phyloP scores from a whole-genome alignment of 2,113 vertebrate genomes.

The Myiagra hebetior region DNA sequence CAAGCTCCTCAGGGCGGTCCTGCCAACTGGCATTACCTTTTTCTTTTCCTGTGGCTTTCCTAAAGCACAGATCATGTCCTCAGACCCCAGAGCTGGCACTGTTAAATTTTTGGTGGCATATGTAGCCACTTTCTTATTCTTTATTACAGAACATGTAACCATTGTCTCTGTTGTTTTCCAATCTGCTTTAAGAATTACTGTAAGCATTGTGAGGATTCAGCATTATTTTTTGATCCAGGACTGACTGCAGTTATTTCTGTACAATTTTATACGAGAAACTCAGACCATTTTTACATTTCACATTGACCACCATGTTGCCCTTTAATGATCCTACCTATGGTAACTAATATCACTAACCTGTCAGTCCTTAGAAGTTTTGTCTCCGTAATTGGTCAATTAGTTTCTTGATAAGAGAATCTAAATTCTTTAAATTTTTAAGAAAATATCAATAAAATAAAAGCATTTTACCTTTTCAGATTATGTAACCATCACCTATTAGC shows the following conservation, averaged over 20 bases:
- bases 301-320: not conserved
- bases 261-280: not conserved
- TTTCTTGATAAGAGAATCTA: not conserved
- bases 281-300: not conserved
- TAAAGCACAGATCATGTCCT: not conserved
- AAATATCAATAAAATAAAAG: not conserved
- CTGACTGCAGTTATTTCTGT: not conserved
- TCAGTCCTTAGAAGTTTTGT: not conserved
- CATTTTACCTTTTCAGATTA: not conserved
- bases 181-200: not conserved
- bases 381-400: not conserved
- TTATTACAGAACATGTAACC: not conserved
- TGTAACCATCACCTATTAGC: not conserved
- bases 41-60: not conserved
- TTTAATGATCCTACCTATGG: not conserved
- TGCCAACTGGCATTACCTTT: not conserved
- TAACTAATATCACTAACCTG: not conserved
- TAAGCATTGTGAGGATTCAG: not conserved
- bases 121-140: not conserved
- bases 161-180: not conserved
- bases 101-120: not conserved
- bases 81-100: not conserved
- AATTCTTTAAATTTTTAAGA: not conserved
- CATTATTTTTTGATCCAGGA: not conserved
- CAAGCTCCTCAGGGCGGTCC: not conserved